Conservation (phyloP, 2,888 invertebrate species). For the Fragum whitleyi region DNA sequence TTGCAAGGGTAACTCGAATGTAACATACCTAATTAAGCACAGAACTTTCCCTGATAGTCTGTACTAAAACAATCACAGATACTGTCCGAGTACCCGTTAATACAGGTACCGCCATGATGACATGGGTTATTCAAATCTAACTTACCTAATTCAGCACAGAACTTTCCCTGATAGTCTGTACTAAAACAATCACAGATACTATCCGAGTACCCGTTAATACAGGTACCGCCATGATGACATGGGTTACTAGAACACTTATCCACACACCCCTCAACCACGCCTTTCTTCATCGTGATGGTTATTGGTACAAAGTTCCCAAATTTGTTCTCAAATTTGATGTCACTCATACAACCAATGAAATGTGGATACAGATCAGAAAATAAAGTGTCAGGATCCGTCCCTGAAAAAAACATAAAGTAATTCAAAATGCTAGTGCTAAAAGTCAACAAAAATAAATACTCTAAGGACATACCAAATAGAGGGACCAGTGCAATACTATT, state of each 20-base stretch:
- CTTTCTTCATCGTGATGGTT: slow-evolving; percentile 54
- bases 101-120: slow-evolving; percentile 90
- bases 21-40: slow-evolving; percentile 95
- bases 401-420: slow-evolving; percentile 32
- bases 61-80: slow-evolving; percentile 97
- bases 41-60: slow-evolving; percentile 95
- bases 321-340: slow-evolving; percentile 67
- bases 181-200: slow-evolving; percentile 97
- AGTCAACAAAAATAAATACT: slow-evolving; percentile 10
- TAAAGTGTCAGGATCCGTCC: slow-evolving; percentile 65
- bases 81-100: slow-evolving; percentile 95
- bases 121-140: too few relatives aligned
- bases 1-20: slow-evolving; percentile 93
- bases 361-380: slow-evolving; percentile 61
- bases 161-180: slow-evolving; percentile 95
- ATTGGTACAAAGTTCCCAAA: slow-evolving; percentile 61
- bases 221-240: slow-evolving; percentile 94
- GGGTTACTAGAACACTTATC: slow-evolving; percentile 91
- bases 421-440: neutral
- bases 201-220: slow-evolving; percentile 96
- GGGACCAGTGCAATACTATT: too few relatives aligned
- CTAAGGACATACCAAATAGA: neutral
- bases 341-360: slow-evolving; percentile 77
- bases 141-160: slow-evolving; percentile 94
- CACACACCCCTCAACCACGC: slow-evolving; percentile 89